Evolutionary conservation across 2,797 vertebrate genomes (phyloP).

Genomic region (Pteronotus mesoamericanus): DNA sequence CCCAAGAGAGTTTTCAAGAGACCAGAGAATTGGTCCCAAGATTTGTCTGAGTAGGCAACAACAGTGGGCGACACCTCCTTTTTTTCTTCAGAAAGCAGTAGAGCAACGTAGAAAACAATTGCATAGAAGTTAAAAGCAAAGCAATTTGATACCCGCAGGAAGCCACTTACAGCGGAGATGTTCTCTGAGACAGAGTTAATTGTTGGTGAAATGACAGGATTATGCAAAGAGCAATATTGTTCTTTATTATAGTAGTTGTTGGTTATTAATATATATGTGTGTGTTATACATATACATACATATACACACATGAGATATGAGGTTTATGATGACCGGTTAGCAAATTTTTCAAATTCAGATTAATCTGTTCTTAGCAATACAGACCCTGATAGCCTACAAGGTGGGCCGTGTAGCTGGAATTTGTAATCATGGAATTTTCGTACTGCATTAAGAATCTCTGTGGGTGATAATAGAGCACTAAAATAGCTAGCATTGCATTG

Average conservation of each 20-base stretch:
- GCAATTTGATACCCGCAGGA: neutral
- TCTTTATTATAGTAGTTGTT: neutral
- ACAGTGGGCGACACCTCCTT: neutral
- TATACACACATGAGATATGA: neutral
- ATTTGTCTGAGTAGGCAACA: neutral
- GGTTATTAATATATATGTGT: neutral
- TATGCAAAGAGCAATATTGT: neutral
- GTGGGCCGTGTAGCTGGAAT: neutral
- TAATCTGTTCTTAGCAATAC: neutral
- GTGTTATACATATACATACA: too few relatives aligned
- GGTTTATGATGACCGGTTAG: neutral
- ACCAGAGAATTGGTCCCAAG: neutral
- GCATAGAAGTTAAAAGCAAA: slow-evolving; percentile 19
- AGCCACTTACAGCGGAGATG: neutral
- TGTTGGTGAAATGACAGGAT: neutral
- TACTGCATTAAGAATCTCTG: slow-evolving; percentile 29
- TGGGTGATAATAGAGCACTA: slow-evolving; percentile 41
- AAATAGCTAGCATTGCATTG: slow-evolving; percentile 47
- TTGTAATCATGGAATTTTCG: slow-evolving; percentile 29
- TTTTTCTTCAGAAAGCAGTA: neutral
- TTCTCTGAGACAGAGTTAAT: neutral
- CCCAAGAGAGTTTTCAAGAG: neutral
- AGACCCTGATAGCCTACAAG: neutral
- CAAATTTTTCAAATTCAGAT: slow-evolving; percentile 6
- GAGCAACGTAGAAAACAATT: neutral